Evolutionary conservation across 2,797 vertebrate genomes (phyloP).

Genomic region (Crocodylus rhombifer): DNA sequence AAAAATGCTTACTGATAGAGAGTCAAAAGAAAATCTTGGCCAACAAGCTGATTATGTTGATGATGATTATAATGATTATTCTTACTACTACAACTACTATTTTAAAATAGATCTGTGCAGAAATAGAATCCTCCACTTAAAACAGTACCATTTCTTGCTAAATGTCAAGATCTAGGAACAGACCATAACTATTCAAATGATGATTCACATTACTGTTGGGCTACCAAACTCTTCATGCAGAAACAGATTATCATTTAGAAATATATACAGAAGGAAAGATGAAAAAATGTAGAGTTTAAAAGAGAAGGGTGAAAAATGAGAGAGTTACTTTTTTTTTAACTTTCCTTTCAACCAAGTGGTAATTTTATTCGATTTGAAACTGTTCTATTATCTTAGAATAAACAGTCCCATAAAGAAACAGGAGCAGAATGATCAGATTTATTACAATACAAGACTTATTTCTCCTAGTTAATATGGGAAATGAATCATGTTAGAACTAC

Average conservation of each 20-base stretch:
- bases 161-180: background rate
- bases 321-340: background rate
- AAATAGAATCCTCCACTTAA: background rate
- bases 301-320: background rate
- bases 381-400: background rate
- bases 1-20: background rate
- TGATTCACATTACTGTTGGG: background rate
- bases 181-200: background rate
- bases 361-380: background rate
- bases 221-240: slow-evolving; percentile 1
- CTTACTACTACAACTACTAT: background rate
- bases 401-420: background rate
- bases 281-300: background rate
- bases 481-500: background rate
- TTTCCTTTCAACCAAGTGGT: background rate
- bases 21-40: background rate
- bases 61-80: background rate
- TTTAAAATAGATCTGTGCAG: background rate
- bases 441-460: background rate
- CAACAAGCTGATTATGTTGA: no score
- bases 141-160: background rate
- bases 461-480: background rate
- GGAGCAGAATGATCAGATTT: background rate
- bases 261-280: background rate
- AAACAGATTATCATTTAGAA: slow-evolving; percentile 7